Conservation (phyloP, 2,113 vertebrate species). For the Callipepla californica region DNA sequence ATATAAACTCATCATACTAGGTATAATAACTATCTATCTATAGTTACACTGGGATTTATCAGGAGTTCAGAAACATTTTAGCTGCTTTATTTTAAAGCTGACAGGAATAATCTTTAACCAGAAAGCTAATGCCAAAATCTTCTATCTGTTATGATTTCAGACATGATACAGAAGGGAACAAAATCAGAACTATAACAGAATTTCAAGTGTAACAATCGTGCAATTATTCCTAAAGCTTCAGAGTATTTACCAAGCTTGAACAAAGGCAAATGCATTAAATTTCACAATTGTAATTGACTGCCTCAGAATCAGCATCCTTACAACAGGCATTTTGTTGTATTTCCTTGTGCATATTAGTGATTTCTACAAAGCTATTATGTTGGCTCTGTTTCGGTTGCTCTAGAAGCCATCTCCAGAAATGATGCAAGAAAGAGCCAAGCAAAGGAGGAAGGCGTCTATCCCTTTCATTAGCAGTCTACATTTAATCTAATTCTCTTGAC, state of each 20-base stretch:
- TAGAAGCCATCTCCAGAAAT: not conserved
- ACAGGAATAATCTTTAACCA: not conserved
- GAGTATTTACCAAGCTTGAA: not conserved
- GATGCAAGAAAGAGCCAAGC: not conserved
- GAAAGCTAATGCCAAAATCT: not conserved
- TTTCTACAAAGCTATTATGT: not conserved
- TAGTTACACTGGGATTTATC: constrained; percentile 4
- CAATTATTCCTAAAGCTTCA: not conserved
- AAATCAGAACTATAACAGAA: not conserved
- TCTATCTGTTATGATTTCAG: not conserved
- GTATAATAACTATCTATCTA: not conserved
- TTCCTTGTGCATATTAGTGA: not conserved
- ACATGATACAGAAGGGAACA: not conserved
- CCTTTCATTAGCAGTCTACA: not conserved
- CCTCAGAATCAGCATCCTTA: not conserved
- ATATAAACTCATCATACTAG: not conserved
- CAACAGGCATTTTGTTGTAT: not conserved
- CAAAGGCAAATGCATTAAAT: not conserved
- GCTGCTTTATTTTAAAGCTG: constrained; percentile 4
- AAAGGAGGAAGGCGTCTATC: not conserved
- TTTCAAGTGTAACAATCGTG: not conserved
- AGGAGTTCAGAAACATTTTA: not conserved
- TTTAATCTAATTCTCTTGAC: not conserved
- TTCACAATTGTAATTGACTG: not conserved
- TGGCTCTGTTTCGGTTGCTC: not conserved